Evolutionary conservation across 2,113 vertebrate genomes (phyloP), one percentile per base, ranked within the genome.

Genomic region (Pluvianellus socialis): DNA sequence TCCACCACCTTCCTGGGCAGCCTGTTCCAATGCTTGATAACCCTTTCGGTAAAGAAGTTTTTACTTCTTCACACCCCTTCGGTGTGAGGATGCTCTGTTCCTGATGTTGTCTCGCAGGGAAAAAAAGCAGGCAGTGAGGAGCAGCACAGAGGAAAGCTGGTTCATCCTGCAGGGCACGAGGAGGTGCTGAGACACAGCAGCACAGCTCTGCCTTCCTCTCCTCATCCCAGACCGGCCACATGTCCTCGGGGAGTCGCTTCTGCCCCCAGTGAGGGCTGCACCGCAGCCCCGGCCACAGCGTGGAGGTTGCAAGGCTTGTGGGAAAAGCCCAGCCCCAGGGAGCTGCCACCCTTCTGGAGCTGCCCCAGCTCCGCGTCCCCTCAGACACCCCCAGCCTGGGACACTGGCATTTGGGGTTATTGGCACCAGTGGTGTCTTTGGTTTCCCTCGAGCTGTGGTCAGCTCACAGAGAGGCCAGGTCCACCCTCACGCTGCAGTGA

Each of bases 101-200:
- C 59, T 14, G 53, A 8, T 1, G 8, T 3, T 1, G 8, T 4
- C 28, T 61, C 9, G 0, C 21, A 5, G 44, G 40, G 27, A 58
- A 65, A 33, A 73, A 68, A 33, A 73, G n/a, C 55, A 7, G 65
- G 72, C 1, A 13, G 10, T 32, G 1, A 6, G 67, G 67, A 80
- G 62, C 33, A 38, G 55, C 4, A 1, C 45, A 14, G 70, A 0
- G 1, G 49, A 38, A 70, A 74, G 35, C 14, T 1, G 3, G 45
- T 26, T 26, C 14, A 26, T 30, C 23, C 55, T 3, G 0, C 23
- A 47, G 61, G 49, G 82, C 55, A 61, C 20, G 4, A 11, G 44
- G 15, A 50, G n/a, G 32, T 55, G 53, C 77, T 35, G 85, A 30
- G 49, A 26, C 52, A 21, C 49, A 10, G 66, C 44, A 79, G 30